Evolutionary conservation across 2,888 invertebrate species (phyloP), one percentile per base, ranked within the genome.

Genomic region (Nephrocerus scutellatus): DNA sequence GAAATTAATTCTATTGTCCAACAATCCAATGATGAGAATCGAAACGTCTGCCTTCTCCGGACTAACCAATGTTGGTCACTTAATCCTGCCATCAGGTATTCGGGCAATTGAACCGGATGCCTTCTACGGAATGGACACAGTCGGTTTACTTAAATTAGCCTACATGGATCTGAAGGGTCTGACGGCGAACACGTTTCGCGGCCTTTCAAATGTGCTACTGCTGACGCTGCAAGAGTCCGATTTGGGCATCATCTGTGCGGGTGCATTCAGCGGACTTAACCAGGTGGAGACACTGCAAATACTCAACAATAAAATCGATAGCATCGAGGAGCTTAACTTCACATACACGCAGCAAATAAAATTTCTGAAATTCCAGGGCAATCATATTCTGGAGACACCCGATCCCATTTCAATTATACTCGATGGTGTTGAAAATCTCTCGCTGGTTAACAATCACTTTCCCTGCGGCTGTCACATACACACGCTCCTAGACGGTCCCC

Each of bases 391-490:
- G 43, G 84, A 84, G 55, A 79, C 82, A 1, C 88, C 88, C 38
- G 66, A 73, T 50, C 68, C 75, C 3, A 81, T 79, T 49, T 74
- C 78, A 23, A 75, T 88, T 36, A 72, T 78, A n/a, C 70, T 82
- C 30, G 76, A 82, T 48, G 76, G 76, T n/a, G 84, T 86, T 34
- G 80, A 80, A 45, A 76, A 75, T 51, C 68, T 88, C 44, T 77
- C 80, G 56, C 80, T 86, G 55, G 72, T 78, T 40, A 78, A 80
- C 32, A 90, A 90, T 66, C 87, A 87, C 59, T 81, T 89, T 60
- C 88, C 88, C 3, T 90, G 89, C 64, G 87, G 88, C 66, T 90
- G 89, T 59, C 86, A 85, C 52, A 75, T 83, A 32, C 83, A 84
- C 56, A 79, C 83, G 40, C 75, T 89, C 21, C 70, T 87, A 36